These are phyloP conservation scores for Pissodes strobi DNA, from an alignment of 1,140 invertebrate species.

Conservation along the genomic window DNA sequence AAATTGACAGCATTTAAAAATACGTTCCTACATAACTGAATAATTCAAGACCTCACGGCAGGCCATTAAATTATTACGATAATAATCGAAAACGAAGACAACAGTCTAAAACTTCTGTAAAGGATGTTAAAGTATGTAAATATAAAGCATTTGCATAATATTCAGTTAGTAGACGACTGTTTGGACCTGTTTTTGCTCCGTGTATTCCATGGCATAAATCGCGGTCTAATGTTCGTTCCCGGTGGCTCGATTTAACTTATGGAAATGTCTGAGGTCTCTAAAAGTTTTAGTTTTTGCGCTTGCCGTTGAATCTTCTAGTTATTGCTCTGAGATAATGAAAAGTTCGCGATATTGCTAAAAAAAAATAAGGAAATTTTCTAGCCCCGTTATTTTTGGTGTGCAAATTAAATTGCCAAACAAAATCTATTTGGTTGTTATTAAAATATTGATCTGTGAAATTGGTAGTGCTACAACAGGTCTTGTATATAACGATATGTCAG, in stretches of 20 bases:
- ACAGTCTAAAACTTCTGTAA: slow-evolving; percentile 17
- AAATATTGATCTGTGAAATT: too few species aligned
- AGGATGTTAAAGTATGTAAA: slow-evolving; percentile 32
- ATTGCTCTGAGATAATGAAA: neutral
- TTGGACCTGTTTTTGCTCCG: slow-evolving; percentile 29
- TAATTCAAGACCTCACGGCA: neutral
- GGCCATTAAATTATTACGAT: slow-evolving; percentile 19
- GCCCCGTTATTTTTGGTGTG: too few species aligned
- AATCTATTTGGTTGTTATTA: too few species aligned
- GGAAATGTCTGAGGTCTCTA: slow-evolving; percentile 1
- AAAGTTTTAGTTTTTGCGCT: slow-evolving; percentile 3
- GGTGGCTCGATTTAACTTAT: slow-evolving; percentile 5
- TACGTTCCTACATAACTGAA: too few species aligned
- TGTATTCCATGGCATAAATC: slow-evolving; percentile 25
- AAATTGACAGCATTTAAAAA: too few species aligned
- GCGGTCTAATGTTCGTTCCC: slow-evolving; percentile 23
- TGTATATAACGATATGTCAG: too few species aligned
- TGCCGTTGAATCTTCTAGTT: neutral
- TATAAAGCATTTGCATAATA: slow-evolving; percentile 31
- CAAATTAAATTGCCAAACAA: too few species aligned
- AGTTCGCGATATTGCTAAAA: too few species aligned
- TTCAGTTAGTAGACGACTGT: slow-evolving; percentile 29
- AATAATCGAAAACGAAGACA: slow-evolving; percentile 29
- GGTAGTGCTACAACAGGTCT: too few species aligned
- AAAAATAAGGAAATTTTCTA: too few species aligned